Evolutionary conservation across 2,797 vertebrate genomes (phyloP).

Genomic region (Syngnathus acus): DNA sequence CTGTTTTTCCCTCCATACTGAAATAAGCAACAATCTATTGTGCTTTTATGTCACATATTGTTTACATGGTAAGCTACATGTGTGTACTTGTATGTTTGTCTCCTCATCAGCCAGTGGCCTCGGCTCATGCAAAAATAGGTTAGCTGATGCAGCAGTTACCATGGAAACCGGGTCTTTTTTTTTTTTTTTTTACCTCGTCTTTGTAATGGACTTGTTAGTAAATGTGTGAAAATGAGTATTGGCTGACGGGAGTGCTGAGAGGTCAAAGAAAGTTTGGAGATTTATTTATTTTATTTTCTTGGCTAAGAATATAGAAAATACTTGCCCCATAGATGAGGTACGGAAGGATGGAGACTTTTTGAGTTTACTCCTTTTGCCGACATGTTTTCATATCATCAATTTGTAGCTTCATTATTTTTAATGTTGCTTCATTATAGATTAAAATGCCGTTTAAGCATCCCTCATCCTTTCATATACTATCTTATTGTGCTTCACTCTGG

Average conservation of each 20-base stretch:
- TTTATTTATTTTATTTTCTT: too few relatives aligned
- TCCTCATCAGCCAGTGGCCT: slow-evolving; percentile 50
- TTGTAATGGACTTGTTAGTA: slow-evolving; percentile 35
- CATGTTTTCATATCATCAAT: background rate
- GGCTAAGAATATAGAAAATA: slow-evolving; percentile 19
- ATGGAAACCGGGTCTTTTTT: slow-evolving; percentile 65
- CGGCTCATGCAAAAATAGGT: slow-evolving; percentile 59
- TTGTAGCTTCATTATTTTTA: background rate
- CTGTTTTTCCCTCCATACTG: background rate
- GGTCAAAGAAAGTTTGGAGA: slow-evolving; percentile 14
- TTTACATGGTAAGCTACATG: slow-evolving; percentile 11
- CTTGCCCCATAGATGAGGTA: slow-evolving; percentile 8
- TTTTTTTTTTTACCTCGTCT: slow-evolving; percentile 12
- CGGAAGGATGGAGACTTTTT: background rate
- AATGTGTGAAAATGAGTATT: slow-evolving; percentile 17
- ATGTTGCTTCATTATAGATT: background rate
- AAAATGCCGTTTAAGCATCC: slow-evolving; percentile 2
- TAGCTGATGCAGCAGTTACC: slow-evolving; percentile 67
- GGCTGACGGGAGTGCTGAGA: slow-evolving; percentile 24
- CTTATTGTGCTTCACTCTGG: background rate
- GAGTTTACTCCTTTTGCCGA: too few relatives aligned
- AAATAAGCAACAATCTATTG: background rate
- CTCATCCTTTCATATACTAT: slow-evolving; percentile 13
- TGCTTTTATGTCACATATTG: slow-evolving; percentile 10
- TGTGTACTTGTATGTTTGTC: slow-evolving; percentile 29